Base-by-base conservation (phyloP, 2,797 vertebrate species). In the Choloepus didactylus region DNA sequence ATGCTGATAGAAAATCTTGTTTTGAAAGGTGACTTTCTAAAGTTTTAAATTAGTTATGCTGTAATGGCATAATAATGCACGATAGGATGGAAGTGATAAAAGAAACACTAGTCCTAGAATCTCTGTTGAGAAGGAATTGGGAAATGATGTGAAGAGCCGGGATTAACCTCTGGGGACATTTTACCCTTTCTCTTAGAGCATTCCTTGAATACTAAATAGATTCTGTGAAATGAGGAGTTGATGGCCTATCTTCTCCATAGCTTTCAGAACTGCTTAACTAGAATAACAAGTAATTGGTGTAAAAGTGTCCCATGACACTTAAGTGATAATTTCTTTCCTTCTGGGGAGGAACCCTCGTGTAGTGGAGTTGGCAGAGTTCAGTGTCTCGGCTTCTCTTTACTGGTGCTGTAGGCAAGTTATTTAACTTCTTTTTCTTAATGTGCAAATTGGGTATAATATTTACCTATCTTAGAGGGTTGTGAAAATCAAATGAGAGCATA, bases 401-500 rank as follows among this genome's bases (percentile, higher is more conserved):
- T 79, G 56, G 66, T 93, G 75, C 5, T 76, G 19, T 94, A 88
- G 86, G 35, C 54, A 87, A 80, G 59, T 96, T 96, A 87, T 75
- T 95, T 73, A 92, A 67, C 60, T 72, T 79, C 7, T 19, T 92
- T 87, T 95, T 84, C 73, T 87, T 89, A 82, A 87, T 92, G 86
- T 67, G 70, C 92, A 84, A 95, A 62, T 87, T 85, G 85, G 86
- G 79, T 18, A 54, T 92, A 79, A 38, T 90, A 70, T 62, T 96
- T 76, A 83, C 44, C 67, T 93, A 35, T 94, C 31, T 91, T 80
- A 77, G 7, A 81, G 51, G 64, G 56, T 64, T 87, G 66, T 95
- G 27, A 93, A 91, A 91, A 89, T 86, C 89, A 94, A 80, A 59
- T 21, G 87, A 94, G 79, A 87, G 54, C 60, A 59, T 90, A 69